Evolutionary conservation across 2,888 invertebrate genomes (phyloP).

Genomic region (Polyommatus icarus): DNA sequence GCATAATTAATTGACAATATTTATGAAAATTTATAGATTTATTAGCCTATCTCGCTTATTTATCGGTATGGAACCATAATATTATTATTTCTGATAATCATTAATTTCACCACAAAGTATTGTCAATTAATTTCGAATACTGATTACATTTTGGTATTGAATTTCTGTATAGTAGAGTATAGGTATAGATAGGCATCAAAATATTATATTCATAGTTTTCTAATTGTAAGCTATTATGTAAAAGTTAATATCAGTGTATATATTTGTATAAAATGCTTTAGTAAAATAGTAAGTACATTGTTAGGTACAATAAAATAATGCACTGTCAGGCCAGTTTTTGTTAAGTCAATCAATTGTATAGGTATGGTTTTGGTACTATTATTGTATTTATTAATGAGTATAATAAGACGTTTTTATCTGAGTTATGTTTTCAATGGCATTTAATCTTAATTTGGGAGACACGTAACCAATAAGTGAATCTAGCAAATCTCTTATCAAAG

Average conservation of each 20-base stretch:
- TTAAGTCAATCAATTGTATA: not conserved
- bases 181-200: slow-evolving; percentile 29
- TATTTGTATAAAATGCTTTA: slow-evolving; percentile 23
- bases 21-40: not conserved
- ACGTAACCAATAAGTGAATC: too few species aligned
- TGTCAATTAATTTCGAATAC: not conserved
- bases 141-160: slow-evolving; percentile 3
- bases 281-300: slow-evolving; percentile 13
- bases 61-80: not conserved
- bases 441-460: too few species aligned
- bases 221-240: slow-evolving; percentile 3
- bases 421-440: not conserved
- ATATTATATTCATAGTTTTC: slow-evolving; percentile 23
- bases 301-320: slow-evolving; percentile 7
- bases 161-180: not conserved
- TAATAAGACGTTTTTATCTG: not conserved
- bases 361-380: not conserved
- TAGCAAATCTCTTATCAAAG: not conserved
- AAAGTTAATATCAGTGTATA: slow-evolving; percentile 20
- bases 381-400: not conserved
- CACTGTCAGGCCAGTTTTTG: slow-evolving; percentile 1
- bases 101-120: not conserved
- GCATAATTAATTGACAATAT: slow-evolving; percentile 26
- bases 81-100: not conserved
- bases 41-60: not conserved